These are phyloP conservation scores for Cyprinodon variegatus DNA, from an alignment of 2,113 vertebrate genomes.

Conservation along the genomic window DNA sequence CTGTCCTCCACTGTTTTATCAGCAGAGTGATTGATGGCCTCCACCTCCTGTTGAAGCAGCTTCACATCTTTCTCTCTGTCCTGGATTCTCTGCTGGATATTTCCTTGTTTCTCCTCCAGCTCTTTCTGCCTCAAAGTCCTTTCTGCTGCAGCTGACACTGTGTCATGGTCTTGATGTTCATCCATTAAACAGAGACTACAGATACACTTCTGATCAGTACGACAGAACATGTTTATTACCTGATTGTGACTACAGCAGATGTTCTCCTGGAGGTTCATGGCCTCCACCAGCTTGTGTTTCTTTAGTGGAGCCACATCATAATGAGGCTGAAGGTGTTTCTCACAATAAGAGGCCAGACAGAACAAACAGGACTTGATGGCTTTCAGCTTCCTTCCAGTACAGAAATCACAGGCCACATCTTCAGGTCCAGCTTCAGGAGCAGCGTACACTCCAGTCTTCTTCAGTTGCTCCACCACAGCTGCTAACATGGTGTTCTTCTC, in stretches of 20 bases:
- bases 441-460: conserved; percentile 2
- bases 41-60: conserved; percentile 7
- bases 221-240: conserved; percentile 39
- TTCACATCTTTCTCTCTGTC: conserved; percentile 24
- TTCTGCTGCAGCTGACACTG: conserved; percentile 27
- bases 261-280: conserved; percentile 20
- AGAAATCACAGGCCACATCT: background rate
- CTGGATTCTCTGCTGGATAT: conserved; percentile 7
- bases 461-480: background rate
- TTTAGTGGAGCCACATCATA: background rate
- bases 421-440: conserved; percentile 20
- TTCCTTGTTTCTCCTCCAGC: background rate
- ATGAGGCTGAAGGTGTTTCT: conserved; percentile 17
- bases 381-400: background rate
- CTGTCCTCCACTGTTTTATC: conserved; percentile 9
- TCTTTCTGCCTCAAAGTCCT: conserved; percentile 18
- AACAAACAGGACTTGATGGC: background rate
- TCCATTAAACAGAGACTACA: conserved; percentile 19
- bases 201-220: conserved; percentile 27
- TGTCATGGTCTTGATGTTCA: conserved; percentile 17
- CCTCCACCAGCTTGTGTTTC: conserved; percentile 1
- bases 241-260: conserved; percentile 28
- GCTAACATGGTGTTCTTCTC: conserved; percentile 6
- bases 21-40: conserved; percentile 15
- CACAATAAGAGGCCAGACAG: background rate